Percentiles rank a stretch among this genome's conserved stretches.
Conservation (phyloP, 2,888 invertebrate genomes). For the Melinaea menophilus region DNA sequence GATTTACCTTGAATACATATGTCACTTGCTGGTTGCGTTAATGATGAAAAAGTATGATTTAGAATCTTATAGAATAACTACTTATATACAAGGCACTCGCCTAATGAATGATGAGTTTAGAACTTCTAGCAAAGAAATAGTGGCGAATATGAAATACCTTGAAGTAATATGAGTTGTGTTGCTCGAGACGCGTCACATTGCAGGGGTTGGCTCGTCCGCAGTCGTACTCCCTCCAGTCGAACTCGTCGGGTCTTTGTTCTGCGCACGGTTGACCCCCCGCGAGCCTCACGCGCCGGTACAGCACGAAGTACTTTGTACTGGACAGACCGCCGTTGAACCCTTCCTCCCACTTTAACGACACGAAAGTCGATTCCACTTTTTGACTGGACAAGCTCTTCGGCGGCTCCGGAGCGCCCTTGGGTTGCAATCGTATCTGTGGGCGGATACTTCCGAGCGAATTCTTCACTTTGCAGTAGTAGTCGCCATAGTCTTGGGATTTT, state of each 20-base stretch:
- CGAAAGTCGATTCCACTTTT: slow-evolving; percentile 87
- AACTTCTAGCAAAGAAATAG: background rate
- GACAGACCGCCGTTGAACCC: slow-evolving; percentile 94
- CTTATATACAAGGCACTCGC: background rate
- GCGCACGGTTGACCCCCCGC: slow-evolving; percentile 53
- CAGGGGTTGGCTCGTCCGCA: slow-evolving; percentile 92
- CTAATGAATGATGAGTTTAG: too few relatives aligned
- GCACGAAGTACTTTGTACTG: slow-evolving; percentile 92
- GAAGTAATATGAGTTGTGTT: slow-evolving; percentile 91
- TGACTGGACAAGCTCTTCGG: slow-evolving; percentile 85
- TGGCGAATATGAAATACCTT: slow-evolving; percentile 76
- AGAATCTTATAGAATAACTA: background rate
- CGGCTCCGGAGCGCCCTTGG: slow-evolving; percentile 91
- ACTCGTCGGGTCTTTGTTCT: slow-evolving; percentile 62
- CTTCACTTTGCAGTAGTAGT: slow-evolving; percentile 92
- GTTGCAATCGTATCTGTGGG: slow-evolving; percentile 87
- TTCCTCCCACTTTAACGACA: slow-evolving; percentile 90
- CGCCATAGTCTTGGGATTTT: slow-evolving; percentile 91
- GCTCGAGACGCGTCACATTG: slow-evolving; percentile 90
- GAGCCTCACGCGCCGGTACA: slow-evolving; percentile 84
- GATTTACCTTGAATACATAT: slow-evolving; percentile 74
- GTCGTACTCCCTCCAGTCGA: slow-evolving; percentile 90
- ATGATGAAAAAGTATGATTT: slow-evolving; percentile 45
- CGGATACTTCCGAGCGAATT: slow-evolving; percentile 88
- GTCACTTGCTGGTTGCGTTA: slow-evolving; percentile 75